A percentile compares a stretch with the other conserved stretches of the same genome.
Conservation (phyloP, 2,113 vertebrate genomes). For the Etheostoma spectabile region DNA sequence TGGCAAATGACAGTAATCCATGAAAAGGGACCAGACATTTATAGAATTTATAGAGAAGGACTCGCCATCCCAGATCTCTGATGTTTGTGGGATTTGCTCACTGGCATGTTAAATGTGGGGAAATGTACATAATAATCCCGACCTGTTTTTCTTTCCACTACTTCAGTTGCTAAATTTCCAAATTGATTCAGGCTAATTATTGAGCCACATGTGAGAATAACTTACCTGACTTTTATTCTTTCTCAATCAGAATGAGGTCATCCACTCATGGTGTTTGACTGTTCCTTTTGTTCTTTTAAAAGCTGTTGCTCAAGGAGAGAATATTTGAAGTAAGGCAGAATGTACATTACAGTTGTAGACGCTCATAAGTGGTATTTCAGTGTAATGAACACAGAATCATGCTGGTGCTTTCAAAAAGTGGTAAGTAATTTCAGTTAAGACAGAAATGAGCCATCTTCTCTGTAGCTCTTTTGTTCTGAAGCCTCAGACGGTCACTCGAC, state of each 20-base stretch:
- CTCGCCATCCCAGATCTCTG: constrained; percentile 72
- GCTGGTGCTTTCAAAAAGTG: neutral
- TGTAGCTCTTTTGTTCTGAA: constrained; percentile 27
- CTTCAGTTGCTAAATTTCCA: constrained; percentile 58
- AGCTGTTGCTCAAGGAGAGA: neutral
- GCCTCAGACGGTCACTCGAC: constrained; percentile 65
- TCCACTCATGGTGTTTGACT: neutral
- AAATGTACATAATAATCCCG: constrained; percentile 63
- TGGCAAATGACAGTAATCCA: constrained; percentile 84
- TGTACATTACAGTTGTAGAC: neutral
- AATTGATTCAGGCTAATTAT: constrained; percentile 54
- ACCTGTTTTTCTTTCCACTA: constrained; percentile 55
- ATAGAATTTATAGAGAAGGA: constrained; percentile 78
- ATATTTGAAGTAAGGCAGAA: neutral
- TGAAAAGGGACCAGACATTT: constrained; percentile 82
- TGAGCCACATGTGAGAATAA: constrained; percentile 26
- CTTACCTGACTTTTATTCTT: constrained; percentile 24
- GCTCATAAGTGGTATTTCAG: neutral
- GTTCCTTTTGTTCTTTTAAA: neutral
- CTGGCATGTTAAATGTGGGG: constrained; percentile 48
- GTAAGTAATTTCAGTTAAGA: neutral
- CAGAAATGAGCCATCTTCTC: constrained; percentile 17
- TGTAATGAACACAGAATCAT: neutral
- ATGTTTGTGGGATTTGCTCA: constrained; percentile 74
- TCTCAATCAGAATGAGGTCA: constrained; percentile 4